These are phyloP conservation scores for Germaria angustata DNA, from an alignment of 2,888 invertebrate species.

Conservation along the genomic window DNA sequence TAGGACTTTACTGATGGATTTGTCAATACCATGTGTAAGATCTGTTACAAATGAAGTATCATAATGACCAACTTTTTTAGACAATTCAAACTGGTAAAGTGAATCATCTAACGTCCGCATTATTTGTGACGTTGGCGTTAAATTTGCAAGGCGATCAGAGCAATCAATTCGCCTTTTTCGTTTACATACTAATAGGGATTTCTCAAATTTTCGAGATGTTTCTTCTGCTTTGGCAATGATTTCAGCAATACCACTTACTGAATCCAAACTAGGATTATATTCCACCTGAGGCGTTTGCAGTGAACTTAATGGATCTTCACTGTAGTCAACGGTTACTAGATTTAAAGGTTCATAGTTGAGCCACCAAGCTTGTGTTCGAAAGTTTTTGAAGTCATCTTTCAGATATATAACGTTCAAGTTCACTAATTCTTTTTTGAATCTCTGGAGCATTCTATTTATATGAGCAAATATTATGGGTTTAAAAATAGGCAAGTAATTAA, in stretches of 20 bases:
- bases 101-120: constrained; percentile 69
- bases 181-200: constrained; percentile 60
- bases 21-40: constrained; percentile 54
- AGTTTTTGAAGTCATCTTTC: constrained; percentile 70
- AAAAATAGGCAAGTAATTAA: constrained; percentile 74
- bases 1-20: constrained; percentile 60
- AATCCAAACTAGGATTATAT: not conserved
- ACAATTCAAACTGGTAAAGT: constrained; percentile 70
- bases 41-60: constrained; percentile 48
- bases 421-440: constrained; percentile 7
- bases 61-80: constrained; percentile 68
- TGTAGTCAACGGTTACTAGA: constrained; percentile 67
- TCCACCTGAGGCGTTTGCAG: not conserved
- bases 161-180: constrained; percentile 29
- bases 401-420: constrained; percentile 72
- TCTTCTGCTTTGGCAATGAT: constrained; percentile 69
- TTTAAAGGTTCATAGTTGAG: constrained; percentile 69
- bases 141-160: not conserved
- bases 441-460: constrained; percentile 64
- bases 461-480: constrained; percentile 72
- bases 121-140: constrained; percentile 49
- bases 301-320: not conserved
- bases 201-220: constrained; percentile 66
- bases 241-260: constrained; percentile 46
- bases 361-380: constrained; percentile 74